phyloP scores from a whole-genome alignment of 1,140 invertebrate species.

The Listronotus oregonensis region DNA sequence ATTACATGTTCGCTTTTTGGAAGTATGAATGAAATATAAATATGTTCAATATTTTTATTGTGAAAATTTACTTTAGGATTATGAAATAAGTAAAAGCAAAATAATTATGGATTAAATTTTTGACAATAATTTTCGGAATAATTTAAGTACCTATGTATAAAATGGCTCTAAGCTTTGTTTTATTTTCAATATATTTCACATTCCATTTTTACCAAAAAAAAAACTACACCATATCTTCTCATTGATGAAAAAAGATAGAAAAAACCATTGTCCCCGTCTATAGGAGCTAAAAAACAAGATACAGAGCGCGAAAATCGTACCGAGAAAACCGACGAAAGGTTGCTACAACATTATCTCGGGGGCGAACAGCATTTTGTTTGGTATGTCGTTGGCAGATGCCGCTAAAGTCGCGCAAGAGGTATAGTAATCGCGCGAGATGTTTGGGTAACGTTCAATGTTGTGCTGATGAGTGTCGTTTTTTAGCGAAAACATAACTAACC shows the following conservation, averaged over 20 bases:
- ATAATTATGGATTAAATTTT: too few species aligned
- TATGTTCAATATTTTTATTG: too few species aligned
- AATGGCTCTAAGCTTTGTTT: too few species aligned
- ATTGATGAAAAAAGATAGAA: background rate
- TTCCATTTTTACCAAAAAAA: too few species aligned
- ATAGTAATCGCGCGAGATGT: conserved; percentile 6
- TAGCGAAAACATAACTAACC: too few species aligned
- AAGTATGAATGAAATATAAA: too few species aligned
- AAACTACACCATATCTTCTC: background rate
- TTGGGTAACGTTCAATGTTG: conserved; percentile 45
- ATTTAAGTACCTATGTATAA: too few species aligned
- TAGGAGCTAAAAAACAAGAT: conserved; percentile 42
- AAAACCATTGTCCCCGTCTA: conserved; percentile 10
- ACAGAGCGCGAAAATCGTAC: conserved; percentile 23
- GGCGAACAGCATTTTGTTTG: conserved; percentile 41
- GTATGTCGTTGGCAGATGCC: conserved; percentile 42
- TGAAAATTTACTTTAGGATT: too few species aligned
- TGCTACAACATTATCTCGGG: conserved; percentile 40
- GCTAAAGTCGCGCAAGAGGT: conserved; percentile 43
- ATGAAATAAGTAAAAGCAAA: too few species aligned
- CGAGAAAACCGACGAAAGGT: conserved; percentile 36
- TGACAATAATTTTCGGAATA: too few species aligned
- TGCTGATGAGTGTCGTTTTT: conserved; percentile 26
- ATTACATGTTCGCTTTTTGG: too few species aligned
- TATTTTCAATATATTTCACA: too few species aligned